Conservation (phyloP, 2,888 invertebrate species). For the Acleris literana region DNA sequence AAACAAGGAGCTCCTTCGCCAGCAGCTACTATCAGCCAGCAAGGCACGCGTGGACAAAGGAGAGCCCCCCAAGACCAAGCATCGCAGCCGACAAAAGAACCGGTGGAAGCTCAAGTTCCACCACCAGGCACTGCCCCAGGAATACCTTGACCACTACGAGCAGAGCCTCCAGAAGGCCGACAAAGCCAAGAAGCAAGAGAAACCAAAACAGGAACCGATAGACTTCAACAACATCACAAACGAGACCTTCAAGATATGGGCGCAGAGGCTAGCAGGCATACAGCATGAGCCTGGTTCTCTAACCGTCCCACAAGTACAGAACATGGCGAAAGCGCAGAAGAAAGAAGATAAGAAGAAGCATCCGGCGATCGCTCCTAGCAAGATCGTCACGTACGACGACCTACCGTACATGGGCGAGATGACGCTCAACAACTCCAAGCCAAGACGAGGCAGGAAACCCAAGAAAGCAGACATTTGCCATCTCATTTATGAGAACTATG, state of each 20-base stretch:
- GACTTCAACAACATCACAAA: slow-evolving; percentile 78
- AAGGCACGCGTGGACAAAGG: slow-evolving; percentile 64
- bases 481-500: slow-evolving; percentile 95
- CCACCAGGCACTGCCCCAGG: slow-evolving; percentile 90
- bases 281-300: slow-evolving; percentile 82
- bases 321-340: slow-evolving; percentile 57
- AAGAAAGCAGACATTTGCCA: slow-evolving; percentile 97
- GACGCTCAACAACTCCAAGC: slow-evolving; percentile 94
- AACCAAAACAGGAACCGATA: slow-evolving; percentile 68
- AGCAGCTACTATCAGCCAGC: slow-evolving; percentile 72
- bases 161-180: slow-evolving; percentile 85
- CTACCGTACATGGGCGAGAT: slow-evolving; percentile 97
- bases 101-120: slow-evolving; percentile 91
- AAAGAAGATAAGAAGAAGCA: slow-evolving; percentile 70
- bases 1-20: slow-evolving; percentile 75
- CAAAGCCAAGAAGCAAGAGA: slow-evolving; percentile 64
- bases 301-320: slow-evolving; percentile 58
- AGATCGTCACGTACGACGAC: slow-evolving; percentile 89
- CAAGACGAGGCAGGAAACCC: slow-evolving; percentile 93
- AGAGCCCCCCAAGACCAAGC: slow-evolving; percentile 65
- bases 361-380: slow-evolving; percentile 71
- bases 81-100: slow-evolving; percentile 84
- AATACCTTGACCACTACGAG: slow-evolving; percentile 91
- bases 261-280: slow-evolving; percentile 89
- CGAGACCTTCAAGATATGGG: slow-evolving; percentile 89